A percentile compares a stretch with the other conserved stretches of the same genome.
Evolutionary conservation across 2,888 invertebrate species (phyloP).

Genomic region (Syrista parreyssii): DNA sequence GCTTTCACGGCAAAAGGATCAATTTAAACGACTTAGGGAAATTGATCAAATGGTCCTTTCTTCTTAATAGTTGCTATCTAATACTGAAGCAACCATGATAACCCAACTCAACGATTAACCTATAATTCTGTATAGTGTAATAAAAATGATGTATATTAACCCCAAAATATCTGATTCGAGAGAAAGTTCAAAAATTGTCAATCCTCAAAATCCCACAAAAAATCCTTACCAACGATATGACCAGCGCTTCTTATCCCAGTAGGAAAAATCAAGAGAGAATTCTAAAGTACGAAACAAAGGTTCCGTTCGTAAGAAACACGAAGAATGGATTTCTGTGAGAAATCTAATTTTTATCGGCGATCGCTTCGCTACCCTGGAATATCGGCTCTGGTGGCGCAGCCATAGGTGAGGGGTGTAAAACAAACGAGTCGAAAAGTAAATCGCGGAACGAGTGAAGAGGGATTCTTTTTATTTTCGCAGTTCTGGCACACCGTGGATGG

Average conservation of each 20-base stretch:
- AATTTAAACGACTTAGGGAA: slow-evolving; percentile 33
- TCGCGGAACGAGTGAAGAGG: slow-evolving; percentile 52
- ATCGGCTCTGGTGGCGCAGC: slow-evolving; percentile 8
- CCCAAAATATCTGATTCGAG: too few species aligned
- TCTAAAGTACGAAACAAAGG: background rate
- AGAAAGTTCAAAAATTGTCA: too few species aligned
- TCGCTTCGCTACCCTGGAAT: slow-evolving; percentile 36
- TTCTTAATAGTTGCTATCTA: too few species aligned
- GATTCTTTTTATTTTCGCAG: slow-evolving; percentile 43
- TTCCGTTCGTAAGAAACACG: background rate
- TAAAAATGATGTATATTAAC: too few species aligned
- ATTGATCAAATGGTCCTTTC: slow-evolving; percentile 22
- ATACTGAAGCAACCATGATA: background rate
- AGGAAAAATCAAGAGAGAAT: too few species aligned
- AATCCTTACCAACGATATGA: too few species aligned
- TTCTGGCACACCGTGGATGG: slow-evolving; percentile 11
- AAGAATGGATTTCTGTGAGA: slow-evolving; percentile 23
- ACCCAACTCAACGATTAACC: too few species aligned
- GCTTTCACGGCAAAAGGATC: slow-evolving; percentile 8
- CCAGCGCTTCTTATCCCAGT: too few species aligned
- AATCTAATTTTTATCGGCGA: slow-evolving; percentile 49
- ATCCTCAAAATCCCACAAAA: too few species aligned
- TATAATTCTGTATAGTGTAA: too few species aligned
- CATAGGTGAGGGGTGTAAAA: slow-evolving; percentile 47
- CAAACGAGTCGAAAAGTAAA: slow-evolving; percentile 59